Evolutionary conservation across 1,140 invertebrate species (phyloP), one percentile per base, ranked within the genome.

Genomic region (Drosophila repleta): DNA sequence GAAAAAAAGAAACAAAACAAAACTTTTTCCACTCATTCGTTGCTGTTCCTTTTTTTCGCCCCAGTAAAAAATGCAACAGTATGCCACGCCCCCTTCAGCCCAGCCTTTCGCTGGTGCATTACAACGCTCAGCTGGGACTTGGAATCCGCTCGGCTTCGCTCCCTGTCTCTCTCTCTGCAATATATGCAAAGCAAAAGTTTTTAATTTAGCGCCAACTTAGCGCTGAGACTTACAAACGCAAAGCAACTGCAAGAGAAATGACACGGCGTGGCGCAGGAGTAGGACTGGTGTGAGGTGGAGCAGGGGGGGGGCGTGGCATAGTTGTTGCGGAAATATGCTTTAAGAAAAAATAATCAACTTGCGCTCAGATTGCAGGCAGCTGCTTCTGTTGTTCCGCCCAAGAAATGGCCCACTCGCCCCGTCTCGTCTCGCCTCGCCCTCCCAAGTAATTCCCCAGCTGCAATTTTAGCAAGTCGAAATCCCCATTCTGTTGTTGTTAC

Each of bases 191-290:
- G 79, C 75, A 66, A 88, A 89, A 89, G 73, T 89, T 88, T 88
- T 88, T 88, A 88, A 88, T 88, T 88, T 88, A 88, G 83, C 83
- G 83, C 83, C 79, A 88, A 88, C 83, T 88, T 88, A 87, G 79
- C 84, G 71, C 76, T 71, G 81, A 76, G 81, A 84, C 81, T 84
- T 72, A 58, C 74, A 84, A 43, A 76, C 65, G 79, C 66, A 83
- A 83, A 84, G 81, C 81, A 87, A 79, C 83, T 88, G 82, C 55
- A 81, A 82, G 78, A 72, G 48, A 78, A 75, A 81, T 85, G 68
- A 67, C 66, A 20, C 60, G 60, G 60, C 52, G 43, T 13, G 29
- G 6, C 6, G 29, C 29, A 32, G 29, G 2, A 10, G 52, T 11
- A 37, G n/a, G 46, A 32, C 8, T 15, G n/a, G n/a, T n/a, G n/a